Conservation (phyloP, 2,113 vertebrate species). For the Nicator chloris region DNA sequence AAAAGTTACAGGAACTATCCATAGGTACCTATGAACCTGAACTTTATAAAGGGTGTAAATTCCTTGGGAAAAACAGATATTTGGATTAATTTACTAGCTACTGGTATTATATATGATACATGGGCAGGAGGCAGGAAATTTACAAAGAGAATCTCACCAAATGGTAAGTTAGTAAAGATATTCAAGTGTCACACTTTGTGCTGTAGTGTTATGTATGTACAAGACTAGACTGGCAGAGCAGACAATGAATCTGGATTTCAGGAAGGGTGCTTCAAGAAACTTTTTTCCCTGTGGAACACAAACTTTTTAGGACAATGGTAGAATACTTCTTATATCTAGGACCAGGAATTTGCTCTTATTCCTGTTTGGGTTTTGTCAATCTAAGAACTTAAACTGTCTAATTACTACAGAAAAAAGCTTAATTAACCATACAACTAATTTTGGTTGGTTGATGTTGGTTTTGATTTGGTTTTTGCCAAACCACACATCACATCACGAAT, state of each 20-base stretch:
- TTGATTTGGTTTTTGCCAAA: neutral
- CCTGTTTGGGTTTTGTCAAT: neutral
- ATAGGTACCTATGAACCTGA: neutral
- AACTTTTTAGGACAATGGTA: neutral
- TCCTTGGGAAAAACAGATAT: neutral
- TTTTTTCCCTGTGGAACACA: neutral
- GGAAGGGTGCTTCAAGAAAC: neutral
- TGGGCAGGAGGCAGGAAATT: neutral
- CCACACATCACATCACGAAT: neutral
- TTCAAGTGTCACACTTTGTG: neutral
- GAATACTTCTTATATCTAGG: neutral
- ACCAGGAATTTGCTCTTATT: neutral
- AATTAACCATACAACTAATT: neutral
- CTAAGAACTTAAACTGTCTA: neutral
- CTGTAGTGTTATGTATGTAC: rapidly evolving
- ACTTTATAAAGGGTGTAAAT: neutral
- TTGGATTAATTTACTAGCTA: neutral
- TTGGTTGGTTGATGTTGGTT: neutral
- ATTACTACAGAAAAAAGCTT: neutral
- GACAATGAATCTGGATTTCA: neutral
- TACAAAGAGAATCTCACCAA: neutral
- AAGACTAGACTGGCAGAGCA: neutral
- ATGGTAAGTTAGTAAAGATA: neutral
- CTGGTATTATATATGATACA: neutral
- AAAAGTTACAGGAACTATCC: neutral